phyloP scores from a whole-genome alignment of 2,113 vertebrate species.

The Pelvicachromis taeniatus region DNA sequence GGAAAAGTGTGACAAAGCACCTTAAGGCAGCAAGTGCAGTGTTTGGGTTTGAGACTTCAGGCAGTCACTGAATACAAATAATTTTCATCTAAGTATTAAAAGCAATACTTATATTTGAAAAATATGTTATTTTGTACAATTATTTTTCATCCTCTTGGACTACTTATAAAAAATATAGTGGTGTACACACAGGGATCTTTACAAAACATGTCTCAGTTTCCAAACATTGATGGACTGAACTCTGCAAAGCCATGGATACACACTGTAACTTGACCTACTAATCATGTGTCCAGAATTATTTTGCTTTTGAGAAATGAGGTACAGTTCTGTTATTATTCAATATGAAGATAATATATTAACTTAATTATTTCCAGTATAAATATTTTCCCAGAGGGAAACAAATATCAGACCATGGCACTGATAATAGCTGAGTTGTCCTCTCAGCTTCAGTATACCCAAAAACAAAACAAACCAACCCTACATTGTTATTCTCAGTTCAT shows the following conservation, averaged over 20 bases:
- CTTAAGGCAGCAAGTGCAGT: not conserved
- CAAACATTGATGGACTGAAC: not conserved
- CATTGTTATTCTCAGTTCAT: not conserved
- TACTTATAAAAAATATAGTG: not conserved
- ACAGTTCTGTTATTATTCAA: not conserved
- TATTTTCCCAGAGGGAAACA: not conserved
- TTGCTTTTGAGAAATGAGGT: not conserved
- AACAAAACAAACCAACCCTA: not conserved
- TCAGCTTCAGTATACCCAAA: not conserved
- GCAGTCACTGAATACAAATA: not conserved
- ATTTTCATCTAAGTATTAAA: not conserved
- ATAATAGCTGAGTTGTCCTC: not conserved
- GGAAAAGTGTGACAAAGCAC: not conserved
- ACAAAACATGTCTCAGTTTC: not conserved
- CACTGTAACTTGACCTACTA: not conserved
- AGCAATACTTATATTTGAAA: not conserved
- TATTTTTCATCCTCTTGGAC: not conserved
- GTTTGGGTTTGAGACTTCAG: not conserved
- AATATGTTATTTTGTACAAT: not conserved
- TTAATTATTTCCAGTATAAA: not conserved
- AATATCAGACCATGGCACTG: not conserved
- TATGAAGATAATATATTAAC: not conserved
- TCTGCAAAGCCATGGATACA: not conserved
- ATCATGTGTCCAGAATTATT: not conserved
- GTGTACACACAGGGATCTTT: not conserved